Percentiles rank a stretch among this genome's conserved stretches.
phyloP scores from a whole-genome alignment of 2,888 invertebrate genomes.

The Tinea semifulvella region DNA sequence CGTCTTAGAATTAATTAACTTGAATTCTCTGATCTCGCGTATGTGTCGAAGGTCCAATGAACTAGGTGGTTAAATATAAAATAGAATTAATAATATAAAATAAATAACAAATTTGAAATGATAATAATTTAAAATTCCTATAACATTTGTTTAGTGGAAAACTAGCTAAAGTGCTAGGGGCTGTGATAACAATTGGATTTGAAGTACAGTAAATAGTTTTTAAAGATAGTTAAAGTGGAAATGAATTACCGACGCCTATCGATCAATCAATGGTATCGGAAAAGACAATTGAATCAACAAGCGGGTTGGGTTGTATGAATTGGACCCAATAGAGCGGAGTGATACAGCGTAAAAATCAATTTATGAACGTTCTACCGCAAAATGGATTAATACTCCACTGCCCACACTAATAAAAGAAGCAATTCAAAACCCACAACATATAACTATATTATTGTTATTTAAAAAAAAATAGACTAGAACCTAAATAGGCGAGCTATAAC shows the following conservation, averaged over 20 bases:
- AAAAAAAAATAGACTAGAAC: no score
- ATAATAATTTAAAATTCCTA: no score
- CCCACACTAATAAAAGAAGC: constrained; percentile 16
- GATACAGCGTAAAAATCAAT: constrained; percentile 20
- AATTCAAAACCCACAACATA: background rate
- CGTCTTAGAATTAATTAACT: no score
- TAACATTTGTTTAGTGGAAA: no score
- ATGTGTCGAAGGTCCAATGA: no score
- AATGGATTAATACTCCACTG: constrained; percentile 11
- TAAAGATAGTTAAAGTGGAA: background rate
- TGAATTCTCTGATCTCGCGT: no score
- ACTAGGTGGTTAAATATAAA: no score
- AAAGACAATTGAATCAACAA: constrained; percentile 41
- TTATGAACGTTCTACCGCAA: constrained; percentile 12
- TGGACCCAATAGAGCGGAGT: constrained; percentile 17
- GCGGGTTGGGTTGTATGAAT: constrained; percentile 18
- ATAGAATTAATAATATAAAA: no score
- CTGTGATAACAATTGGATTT: no score
- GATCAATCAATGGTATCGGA: constrained; percentile 63
- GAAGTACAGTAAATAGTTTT: background rate
- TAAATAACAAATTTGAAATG: no score
- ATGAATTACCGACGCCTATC: constrained; percentile 24
- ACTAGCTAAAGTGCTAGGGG: no score
- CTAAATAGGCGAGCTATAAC: no score
- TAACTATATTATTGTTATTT: background rate